A percentile compares a stretch with the other conserved stretches of the same genome.
Evolutionary conservation across 1,140 invertebrate species (phyloP).

Genomic region (Drosophila ananassae): DNA sequence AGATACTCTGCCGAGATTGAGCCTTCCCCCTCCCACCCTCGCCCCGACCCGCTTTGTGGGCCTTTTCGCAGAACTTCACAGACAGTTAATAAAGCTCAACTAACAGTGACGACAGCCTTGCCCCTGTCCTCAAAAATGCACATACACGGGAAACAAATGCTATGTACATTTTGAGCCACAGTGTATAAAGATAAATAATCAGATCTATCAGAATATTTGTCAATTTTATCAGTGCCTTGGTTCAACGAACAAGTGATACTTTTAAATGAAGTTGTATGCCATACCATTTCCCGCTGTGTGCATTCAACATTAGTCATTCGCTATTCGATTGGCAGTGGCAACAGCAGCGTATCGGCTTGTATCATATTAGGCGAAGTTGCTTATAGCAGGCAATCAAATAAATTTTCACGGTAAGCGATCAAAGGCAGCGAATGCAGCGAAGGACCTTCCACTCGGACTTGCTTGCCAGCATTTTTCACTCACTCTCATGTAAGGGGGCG

Average conservation of each 20-base stretch:
- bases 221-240: neutral
- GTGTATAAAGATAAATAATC: too few relatives aligned
- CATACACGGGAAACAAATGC: neutral
- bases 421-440: conserved; percentile 58
- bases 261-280: neutral
- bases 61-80: conserved; percentile 59
- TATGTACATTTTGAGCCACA: neutral
- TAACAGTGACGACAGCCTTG: conserved; percentile 58
- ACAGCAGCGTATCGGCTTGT: conserved; percentile 61
- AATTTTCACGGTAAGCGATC: conserved; percentile 79
- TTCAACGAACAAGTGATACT: neutral
- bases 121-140: conserved; percentile 11
- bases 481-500: conserved; percentile 23
- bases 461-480: conserved; percentile 62
- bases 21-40: conserved; percentile 36
- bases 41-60: conserved; percentile 27
- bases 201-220: neutral
- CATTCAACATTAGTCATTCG: conserved; percentile 43
- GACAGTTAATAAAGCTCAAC: conserved; percentile 80
- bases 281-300: neutral
- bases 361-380: conserved; percentile 76
- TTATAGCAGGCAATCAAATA: conserved; percentile 81
- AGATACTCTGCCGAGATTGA: conserved; percentile 68
- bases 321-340: conserved; percentile 18
- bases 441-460: conserved; percentile 50